Conservation (phyloP, 2,113 vertebrate species). For the Syrrhaptes paradoxus region DNA sequence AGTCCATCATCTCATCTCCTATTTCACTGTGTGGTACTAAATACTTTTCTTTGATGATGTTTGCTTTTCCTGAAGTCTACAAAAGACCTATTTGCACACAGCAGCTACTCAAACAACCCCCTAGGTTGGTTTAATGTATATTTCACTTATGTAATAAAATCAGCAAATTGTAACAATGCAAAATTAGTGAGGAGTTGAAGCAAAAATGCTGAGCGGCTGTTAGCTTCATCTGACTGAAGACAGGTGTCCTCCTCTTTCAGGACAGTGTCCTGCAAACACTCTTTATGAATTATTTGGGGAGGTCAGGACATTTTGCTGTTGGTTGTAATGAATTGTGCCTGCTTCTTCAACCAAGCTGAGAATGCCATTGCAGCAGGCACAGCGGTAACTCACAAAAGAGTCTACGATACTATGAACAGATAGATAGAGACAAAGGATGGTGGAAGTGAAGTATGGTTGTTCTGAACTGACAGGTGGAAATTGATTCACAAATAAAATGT, state of each 20-base stretch:
- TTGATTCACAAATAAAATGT: conserved; percentile 28
- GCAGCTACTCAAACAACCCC: not conserved
- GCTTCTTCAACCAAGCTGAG: not conserved
- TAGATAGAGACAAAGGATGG: not conserved
- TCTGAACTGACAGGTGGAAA: conserved; percentile 9
- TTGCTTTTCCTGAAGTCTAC: not conserved
- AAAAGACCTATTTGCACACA: not conserved
- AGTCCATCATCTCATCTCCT: not conserved
- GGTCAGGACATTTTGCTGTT: not conserved
- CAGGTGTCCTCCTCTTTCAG: not conserved
- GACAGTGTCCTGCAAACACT: not conserved
- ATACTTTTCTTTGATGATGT: not conserved
- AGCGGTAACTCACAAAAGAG: not conserved
- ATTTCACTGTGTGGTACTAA: not conserved
- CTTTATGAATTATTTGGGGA: not conserved
- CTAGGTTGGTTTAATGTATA: not conserved
- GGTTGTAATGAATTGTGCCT: not conserved
- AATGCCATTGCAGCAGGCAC: not conserved
- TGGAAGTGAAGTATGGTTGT: not conserved
- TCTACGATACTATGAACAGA: not conserved
- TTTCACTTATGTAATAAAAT: not conserved
- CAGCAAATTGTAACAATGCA: fast-evolving
- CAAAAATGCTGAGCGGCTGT: not conserved
- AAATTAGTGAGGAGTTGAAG: not conserved
- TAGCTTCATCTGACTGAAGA: not conserved